Base-by-base conservation (phyloP, 1,140 invertebrate species). In the Neodiprion virginianus region DNA sequence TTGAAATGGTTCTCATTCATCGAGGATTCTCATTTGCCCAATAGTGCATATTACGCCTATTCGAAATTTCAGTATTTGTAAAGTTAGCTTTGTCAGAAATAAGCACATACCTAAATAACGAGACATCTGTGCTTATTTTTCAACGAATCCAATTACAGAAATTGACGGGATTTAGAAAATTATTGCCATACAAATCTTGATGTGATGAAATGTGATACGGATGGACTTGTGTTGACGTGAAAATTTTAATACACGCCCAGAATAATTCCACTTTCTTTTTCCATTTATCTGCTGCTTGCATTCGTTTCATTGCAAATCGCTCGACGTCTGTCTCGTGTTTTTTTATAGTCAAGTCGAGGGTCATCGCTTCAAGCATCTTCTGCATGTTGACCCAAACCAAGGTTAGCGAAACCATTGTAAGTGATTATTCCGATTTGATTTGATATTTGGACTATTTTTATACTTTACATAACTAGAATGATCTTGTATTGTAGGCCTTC, bases 351-450 rank as follows among this genome's bases (percentile, higher is more conserved):
- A 21, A 21, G 17, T 21, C 17, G 17, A 21, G 17, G 17, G 17
- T 21, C 17, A 21, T 21, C 17, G 17, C 17, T 21, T 21, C 17
- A 61, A 72, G 71, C 71, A 72, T 72, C 71, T 66, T 72, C 28
- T 71, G 69, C 48, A 71, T 1, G 67, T 69, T n/a, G 67, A 71
- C 0, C 69, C 28, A 71, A 47, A 71, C 21, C 69, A 71, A 71
- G 17, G 17, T 21, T 21, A 21, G 17, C 17, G 17, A 21, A 21
- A 21, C 17, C 17, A 21, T 21, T 21, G 17, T 21, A 21, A 21
- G 17, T 21, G 17, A 21, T 21, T 21, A 21, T 21, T 21, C 17
- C 17, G 17, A 21, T 21, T 21, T 21, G 17, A 21, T 21, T 21
- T 14, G 50, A 53, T 53, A 1, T 53, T 53, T 53, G 9, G 50